Percentiles rank a stretch among this genome's conserved stretches.
These are phyloP conservation scores for Shinisaurus crocodilurus DNA, from an alignment of 2,113 vertebrate genomes.

Conservation along the genomic window DNA sequence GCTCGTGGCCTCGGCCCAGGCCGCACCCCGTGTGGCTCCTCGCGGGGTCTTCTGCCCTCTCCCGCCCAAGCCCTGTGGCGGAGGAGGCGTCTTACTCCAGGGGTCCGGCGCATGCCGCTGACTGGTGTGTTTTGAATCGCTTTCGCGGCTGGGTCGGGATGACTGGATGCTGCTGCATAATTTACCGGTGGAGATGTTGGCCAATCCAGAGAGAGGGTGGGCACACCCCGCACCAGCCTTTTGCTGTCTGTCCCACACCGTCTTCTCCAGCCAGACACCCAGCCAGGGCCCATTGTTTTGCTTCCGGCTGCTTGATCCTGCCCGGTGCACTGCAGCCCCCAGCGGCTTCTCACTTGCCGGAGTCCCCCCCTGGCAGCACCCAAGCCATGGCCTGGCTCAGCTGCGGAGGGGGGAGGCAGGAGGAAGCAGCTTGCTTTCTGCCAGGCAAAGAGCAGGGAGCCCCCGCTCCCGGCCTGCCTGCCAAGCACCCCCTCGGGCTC, in stretches of 20 bases:
- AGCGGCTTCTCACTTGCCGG: too few species aligned
- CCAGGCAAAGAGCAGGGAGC: neutral
- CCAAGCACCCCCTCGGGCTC: too few species aligned
- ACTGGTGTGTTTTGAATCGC: slow-evolving; percentile 75
- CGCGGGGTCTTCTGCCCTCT: neutral
- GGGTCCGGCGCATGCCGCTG: slow-evolving; percentile 63
- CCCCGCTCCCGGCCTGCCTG: too few species aligned
- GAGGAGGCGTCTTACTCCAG: slow-evolving; percentile 38
- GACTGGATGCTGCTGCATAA: slow-evolving; percentile 73
- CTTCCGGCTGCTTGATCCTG: too few species aligned
- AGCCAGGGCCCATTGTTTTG: neutral
- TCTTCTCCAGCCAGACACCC: too few species aligned
- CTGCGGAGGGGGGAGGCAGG: neutral
- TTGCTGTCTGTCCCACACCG: too few species aligned
- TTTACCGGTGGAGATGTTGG: slow-evolving; percentile 74
- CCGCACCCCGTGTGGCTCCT: too few species aligned
- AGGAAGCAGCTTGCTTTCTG: too few species aligned
- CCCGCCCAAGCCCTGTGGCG: too few species aligned
- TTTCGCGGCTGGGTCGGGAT: slow-evolving; percentile 69
- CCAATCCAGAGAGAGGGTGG: slow-evolving; percentile 40
- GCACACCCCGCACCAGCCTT: too few species aligned
- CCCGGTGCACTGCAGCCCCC: too few species aligned
- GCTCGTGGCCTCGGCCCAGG: too few species aligned
- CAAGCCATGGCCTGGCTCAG: neutral
- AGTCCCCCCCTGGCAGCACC: neutral